Evolutionary conservation across 2,113 vertebrate genomes (phyloP), one percentile per base, ranked within the genome.

Genomic region (Ciconia maguari): DNA sequence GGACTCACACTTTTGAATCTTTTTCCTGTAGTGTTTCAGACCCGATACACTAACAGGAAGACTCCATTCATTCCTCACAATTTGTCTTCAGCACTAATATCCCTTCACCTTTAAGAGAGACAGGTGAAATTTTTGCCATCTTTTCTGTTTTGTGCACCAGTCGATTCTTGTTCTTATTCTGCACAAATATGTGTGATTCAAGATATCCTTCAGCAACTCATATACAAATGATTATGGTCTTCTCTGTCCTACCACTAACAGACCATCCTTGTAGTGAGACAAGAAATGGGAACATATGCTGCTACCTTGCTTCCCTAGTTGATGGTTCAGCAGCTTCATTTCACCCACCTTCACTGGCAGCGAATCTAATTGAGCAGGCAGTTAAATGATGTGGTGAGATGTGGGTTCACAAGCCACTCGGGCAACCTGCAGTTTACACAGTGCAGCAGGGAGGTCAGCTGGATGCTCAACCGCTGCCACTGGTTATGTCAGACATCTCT

Each of bases 231-330:
- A 48, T 29, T 8, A 8, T 1, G 2, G 3, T 41, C 17, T 22
- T 36, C 58, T 86, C 66, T 75, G 16, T 61, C 21, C 9, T 14
- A 24, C 29, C 5, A 17, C 55, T 57, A 32, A 64, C 15, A 13
- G 20, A 66, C 26, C 6, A 26, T 13, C 25, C 29, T 70, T 75
- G 25, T 13, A 46, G 44, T 15, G 32, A 79, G 51, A 60, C 14
- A 20, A 70, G n/a, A 54, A 42, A 18, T 0, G 2, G 51, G 15
- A 60, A 22, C 4, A 10, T 11, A 41, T 1, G 0, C n/a, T 55
- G 60, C 11, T 51, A 10, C 11, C 13, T 55, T 70, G 21, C 41
- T 75, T 83, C 41, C 32, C 29, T 29, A 34, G 6, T 0, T 42
- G 42, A 44, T 48, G 24, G 16, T 65, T 41, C 60, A 86, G 44